Base-by-base conservation (phyloP, 2,888 invertebrate species). In the Spicauda simplicius region DNA sequence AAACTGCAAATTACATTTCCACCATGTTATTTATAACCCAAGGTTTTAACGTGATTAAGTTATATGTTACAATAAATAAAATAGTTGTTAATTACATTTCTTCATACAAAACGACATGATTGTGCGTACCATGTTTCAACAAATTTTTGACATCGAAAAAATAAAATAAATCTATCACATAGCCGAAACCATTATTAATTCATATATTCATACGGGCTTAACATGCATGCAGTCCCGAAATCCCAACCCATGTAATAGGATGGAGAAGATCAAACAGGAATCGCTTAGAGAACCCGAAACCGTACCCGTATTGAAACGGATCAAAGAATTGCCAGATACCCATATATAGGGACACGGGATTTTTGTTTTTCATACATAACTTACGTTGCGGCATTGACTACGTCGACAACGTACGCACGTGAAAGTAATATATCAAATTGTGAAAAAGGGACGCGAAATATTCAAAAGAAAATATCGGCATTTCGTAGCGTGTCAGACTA, bases 181-280 rank as follows among this genome's bases (percentile, higher is more conserved):
- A 12, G 30, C 5, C 20, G 14, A 57, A 2, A 25, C 14, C 53
- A 30, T 59, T 59, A 45, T 20, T 30, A 45, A 59, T 59, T 59
- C 59, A 59, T 48, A 59, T 45, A 59, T 48, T 48, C 59, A 25
- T 48, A 25, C n/a, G 59, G 20, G 20, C 5, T 8, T 48, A 59
- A 48, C 48, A 59, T n/a, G 25, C 25, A 14, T 41, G n/a, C 19
- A 45, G 45, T 41, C 58, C 45, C 58, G 7, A 20, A 48, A 48
- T 50, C 53, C 59, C 25, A 50, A 18, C 50, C 30, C 50, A 19
- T 59, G 59, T 54, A 63, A 63, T 30, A 63, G 37, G 41, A 20
- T 41, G 10, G 30, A 55, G 30, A 25, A 45, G 20, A 55, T 63
- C 20, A 63, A 63, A 63, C 18, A 33, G 33, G 53, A 63, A 53